Conservation (phyloP, 1,140 invertebrate genomes). For the Drosophila simulans region DNA sequence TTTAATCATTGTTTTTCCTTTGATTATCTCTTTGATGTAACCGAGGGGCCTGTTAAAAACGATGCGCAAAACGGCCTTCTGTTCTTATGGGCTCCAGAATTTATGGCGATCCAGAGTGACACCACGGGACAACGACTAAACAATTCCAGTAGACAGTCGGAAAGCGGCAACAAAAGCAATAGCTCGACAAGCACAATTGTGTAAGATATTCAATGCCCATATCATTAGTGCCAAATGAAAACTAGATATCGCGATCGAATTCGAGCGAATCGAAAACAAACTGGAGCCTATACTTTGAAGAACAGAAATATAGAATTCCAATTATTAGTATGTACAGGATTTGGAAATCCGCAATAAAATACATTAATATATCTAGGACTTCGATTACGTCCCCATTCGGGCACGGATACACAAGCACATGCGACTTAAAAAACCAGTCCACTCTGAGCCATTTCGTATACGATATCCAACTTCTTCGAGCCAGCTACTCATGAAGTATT, state of each 20-base stretch:
- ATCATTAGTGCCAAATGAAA: constrained; percentile 13
- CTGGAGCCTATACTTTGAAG: neutral
- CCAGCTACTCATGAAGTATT: constrained; percentile 33
- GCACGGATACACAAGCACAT: constrained; percentile 2
- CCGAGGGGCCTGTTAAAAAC: constrained; percentile 46
- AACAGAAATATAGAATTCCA: neutral
- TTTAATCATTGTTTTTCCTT: constrained; percentile 50
- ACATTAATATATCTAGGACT: neutral
- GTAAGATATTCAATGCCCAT: constrained; percentile 18
- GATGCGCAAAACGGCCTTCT: constrained; percentile 1
- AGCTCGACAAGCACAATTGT: constrained; percentile 25
- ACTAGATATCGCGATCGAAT: neutral
- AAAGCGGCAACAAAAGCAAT: constrained; percentile 35
- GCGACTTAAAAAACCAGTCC: constrained; percentile 42
- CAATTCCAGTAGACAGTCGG: constrained; percentile 41
- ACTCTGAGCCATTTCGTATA: constrained; percentile 37
- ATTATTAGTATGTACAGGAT: neutral
- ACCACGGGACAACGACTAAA: constrained; percentile 39
- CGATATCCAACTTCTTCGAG: constrained; percentile 27
- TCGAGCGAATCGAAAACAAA: neutral
- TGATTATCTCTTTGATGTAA: constrained; percentile 71
- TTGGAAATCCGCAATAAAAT: neutral
- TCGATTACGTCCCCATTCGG: neutral
- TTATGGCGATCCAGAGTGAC: constrained; percentile 62
- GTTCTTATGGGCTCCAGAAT: constrained; percentile 35